These are phyloP conservation scores for Lithosia quadra DNA, from an alignment of 2,888 invertebrate genomes.

Conservation along the genomic window DNA sequence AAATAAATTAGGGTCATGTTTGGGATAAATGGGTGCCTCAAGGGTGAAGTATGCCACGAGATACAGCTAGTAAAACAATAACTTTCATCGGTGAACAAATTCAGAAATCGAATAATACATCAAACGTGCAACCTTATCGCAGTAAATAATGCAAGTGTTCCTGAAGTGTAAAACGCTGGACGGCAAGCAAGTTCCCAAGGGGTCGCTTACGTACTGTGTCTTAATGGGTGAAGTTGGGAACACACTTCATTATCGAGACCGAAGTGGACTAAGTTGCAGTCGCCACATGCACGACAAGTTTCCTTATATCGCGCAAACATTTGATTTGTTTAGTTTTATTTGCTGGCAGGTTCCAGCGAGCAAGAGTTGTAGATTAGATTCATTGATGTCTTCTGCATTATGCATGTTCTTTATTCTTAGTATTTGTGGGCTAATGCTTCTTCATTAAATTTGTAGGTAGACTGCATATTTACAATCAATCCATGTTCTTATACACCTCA, in stretches of 20 bases:
- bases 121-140: neutral
- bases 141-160: slow-evolving; percentile 35
- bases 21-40: too few relatives aligned
- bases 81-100: neutral
- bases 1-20: too few relatives aligned
- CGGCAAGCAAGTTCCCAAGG: slow-evolving; percentile 37
- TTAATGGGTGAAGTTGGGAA: slow-evolving; percentile 61
- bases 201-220: slow-evolving; percentile 54
- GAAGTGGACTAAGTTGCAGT: slow-evolving; percentile 44
- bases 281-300: slow-evolving; percentile 25
- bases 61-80: too few relatives aligned
- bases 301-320: slow-evolving; percentile 2
- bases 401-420: neutral
- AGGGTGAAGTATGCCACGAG: too few relatives aligned
- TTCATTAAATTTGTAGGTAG: neutral
- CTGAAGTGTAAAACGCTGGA: slow-evolving; percentile 31
- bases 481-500: too few relatives aligned
- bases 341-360: neutral
- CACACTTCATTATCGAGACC: slow-evolving; percentile 60
- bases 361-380: neutral
- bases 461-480: neutral
- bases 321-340: slow-evolving; percentile 22
- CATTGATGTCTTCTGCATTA: neutral
- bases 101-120: neutral
- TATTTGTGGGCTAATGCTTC: too few relatives aligned